A percentile compares a stretch with the other conserved stretches of the same genome.
These are phyloP conservation scores for Drosophila grimshawi DNA, from an alignment of 1,140 invertebrate species.

Conservation along the genomic window DNA sequence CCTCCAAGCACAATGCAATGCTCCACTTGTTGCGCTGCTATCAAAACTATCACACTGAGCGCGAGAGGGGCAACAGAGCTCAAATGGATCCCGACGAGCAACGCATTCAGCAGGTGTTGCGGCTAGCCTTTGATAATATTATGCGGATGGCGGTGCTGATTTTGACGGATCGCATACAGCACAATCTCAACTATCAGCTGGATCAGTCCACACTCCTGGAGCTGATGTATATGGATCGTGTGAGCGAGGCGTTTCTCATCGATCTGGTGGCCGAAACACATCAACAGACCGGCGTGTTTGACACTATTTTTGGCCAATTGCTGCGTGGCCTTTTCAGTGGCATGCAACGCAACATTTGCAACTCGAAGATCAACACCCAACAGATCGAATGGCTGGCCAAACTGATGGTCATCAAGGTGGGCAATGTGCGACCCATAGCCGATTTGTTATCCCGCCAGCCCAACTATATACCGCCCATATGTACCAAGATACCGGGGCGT, in stretches of 20 bases:
- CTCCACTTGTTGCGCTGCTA: constrained; percentile 69
- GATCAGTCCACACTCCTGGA: constrained; percentile 76
- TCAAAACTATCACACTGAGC: constrained; percentile 75
- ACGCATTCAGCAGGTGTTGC: constrained; percentile 21
- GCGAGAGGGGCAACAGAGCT: not conserved
- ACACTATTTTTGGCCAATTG: constrained; percentile 89
- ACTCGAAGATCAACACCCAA: constrained; percentile 89
- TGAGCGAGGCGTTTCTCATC: constrained; percentile 87
- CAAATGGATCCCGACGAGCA: not conserved
- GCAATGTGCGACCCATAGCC: constrained; percentile 90
- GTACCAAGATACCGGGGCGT: constrained; percentile 90
- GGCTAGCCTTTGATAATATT: constrained; percentile 46
- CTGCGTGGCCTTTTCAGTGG: constrained; percentile 88
- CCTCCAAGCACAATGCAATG: constrained; percentile 71
- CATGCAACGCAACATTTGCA: constrained; percentile 89
- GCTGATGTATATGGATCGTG: constrained; percentile 83
- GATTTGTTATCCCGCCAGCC: constrained; percentile 89
- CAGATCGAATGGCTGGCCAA: constrained; percentile 89
- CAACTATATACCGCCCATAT: constrained; percentile 91
- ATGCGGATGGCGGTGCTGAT: constrained; percentile 68
- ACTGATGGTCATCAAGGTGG: constrained; percentile 88
- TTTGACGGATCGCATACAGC: constrained; percentile 72
- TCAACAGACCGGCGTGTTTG: constrained; percentile 88
- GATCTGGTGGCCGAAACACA: constrained; percentile 87
- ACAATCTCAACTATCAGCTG: constrained; percentile 59